A percentile compares a stretch with the other conserved stretches of the same genome.
Evolutionary conservation across 2,888 invertebrate genomes (phyloP).

Genomic region (Nephrotoma guestfalica): DNA sequence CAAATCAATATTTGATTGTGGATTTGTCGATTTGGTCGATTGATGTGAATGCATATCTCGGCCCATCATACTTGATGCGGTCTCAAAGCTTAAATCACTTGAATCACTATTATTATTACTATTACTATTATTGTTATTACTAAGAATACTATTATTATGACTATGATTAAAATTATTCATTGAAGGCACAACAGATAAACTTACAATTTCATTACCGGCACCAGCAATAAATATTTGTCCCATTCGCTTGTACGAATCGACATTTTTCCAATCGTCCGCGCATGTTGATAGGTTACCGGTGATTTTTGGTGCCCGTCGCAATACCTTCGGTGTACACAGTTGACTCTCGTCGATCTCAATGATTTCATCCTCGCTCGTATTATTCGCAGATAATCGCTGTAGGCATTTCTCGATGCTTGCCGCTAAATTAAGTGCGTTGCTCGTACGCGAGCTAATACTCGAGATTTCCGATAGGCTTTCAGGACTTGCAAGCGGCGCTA

Average conservation of each 20-base stretch:
- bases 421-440: constrained; percentile 35
- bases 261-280: constrained; percentile 46
- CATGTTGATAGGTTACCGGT: constrained; percentile 47
- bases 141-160: constrained; percentile 17
- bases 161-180: constrained; percentile 24
- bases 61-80: constrained; percentile 31
- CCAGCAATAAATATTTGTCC: constrained; percentile 34
- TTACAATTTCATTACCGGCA: constrained; percentile 17
- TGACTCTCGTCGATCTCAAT: constrained; percentile 29
- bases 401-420: constrained; percentile 29
- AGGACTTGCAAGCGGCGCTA: constrained; percentile 68
- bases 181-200: constrained; percentile 16
- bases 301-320: constrained; percentile 50
- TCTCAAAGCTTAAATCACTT: constrained; percentile 37
- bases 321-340: constrained; percentile 39
- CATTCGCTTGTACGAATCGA: constrained; percentile 39
- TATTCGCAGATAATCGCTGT: constrained; percentile 21
- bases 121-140: constrained; percentile 27
- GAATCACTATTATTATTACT: constrained; percentile 25
- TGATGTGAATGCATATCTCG: constrained; percentile 17
- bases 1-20: background rate
- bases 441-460: constrained; percentile 54
- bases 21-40: constrained; percentile 5
- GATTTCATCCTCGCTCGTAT: constrained; percentile 24
- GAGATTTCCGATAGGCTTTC: constrained; percentile 72